phyloP scores from a whole-genome alignment of 2,797 vertebrate species.

The Diglossa cyanea region DNA sequence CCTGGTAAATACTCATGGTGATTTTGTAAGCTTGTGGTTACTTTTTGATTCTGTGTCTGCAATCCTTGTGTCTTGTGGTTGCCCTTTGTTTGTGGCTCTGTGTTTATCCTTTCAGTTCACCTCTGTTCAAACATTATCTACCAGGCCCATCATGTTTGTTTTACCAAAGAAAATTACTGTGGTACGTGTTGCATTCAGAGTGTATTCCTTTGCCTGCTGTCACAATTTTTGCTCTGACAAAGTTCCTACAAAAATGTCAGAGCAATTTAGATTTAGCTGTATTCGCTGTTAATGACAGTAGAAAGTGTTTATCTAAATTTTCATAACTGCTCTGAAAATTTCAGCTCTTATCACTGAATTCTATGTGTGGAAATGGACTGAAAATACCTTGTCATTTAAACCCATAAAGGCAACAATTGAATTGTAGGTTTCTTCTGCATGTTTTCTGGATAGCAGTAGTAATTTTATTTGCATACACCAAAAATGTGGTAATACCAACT shows the following conservation, averaged over 20 bases:
- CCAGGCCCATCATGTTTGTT: neutral
- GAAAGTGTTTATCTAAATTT: neutral
- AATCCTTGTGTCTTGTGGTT: neutral
- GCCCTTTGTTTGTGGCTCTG: neutral
- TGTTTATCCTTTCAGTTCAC: constrained; percentile 9
- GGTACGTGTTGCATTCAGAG: neutral
- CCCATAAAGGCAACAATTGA: neutral
- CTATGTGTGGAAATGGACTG: neutral
- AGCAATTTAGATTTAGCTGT: neutral
- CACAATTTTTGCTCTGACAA: neutral
- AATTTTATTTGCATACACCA: neutral
- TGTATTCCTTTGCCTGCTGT: neutral
- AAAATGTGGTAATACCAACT: neutral
- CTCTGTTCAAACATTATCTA: constrained; percentile 31
- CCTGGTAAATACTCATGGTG: constrained; percentile 59
- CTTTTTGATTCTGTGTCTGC: neutral
- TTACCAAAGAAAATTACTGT: neutral
- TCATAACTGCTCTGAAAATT: neutral
- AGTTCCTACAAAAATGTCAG: neutral
- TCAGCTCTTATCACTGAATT: neutral
- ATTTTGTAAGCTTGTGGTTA: constrained; percentile 21
- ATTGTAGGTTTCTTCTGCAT: neutral
- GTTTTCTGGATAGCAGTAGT: neutral
- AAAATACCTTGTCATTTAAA: neutral
- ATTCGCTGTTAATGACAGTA: neutral